These are phyloP conservation scores for Ischnus inquisitorius DNA, from an alignment of 2,888 invertebrate species.

Conservation along the genomic window DNA sequence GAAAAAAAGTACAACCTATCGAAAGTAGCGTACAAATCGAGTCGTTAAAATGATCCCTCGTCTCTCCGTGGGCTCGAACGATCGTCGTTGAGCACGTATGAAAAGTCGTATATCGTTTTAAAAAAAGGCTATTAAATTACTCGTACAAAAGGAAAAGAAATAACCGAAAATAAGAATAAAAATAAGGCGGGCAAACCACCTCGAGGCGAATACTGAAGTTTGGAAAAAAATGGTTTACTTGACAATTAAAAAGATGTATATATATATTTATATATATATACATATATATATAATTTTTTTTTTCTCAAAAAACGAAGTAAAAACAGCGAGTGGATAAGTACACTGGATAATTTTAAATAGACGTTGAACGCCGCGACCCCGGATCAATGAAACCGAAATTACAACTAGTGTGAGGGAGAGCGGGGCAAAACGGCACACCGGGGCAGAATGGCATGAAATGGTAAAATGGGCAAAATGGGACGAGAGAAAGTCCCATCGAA, in stretches of 20 bases:
- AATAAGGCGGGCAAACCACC: constrained; percentile 39
- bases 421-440: too few relatives aligned
- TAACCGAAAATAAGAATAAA: background rate
- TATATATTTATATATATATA: too few relatives aligned
- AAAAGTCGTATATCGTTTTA: constrained; percentile 28
- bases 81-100: constrained; percentile 7
- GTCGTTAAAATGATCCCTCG: constrained; percentile 9
- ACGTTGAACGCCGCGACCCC: background rate
- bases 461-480: too few relatives aligned
- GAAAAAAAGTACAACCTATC: constrained; percentile 23
- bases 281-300: too few relatives aligned
- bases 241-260: constrained; percentile 13
- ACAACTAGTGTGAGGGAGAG: too few relatives aligned
- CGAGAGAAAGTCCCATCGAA: too few relatives aligned
- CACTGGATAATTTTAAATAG: constrained; percentile 8
- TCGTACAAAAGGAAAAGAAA: constrained; percentile 25
- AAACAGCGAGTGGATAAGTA: constrained; percentile 50
- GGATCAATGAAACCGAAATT: constrained; percentile 6
- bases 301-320: constrained; percentile 47
- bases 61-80: constrained; percentile 4
- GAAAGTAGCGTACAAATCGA: constrained; percentile 36
- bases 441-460: too few relatives aligned
- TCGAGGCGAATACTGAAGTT: constrained; percentile 59
- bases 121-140: constrained; percentile 44
- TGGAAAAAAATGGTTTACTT: constrained; percentile 24